Evolutionary conservation across 2,113 vertebrate species (phyloP).

Genomic region (Tinamus guttatus): DNA sequence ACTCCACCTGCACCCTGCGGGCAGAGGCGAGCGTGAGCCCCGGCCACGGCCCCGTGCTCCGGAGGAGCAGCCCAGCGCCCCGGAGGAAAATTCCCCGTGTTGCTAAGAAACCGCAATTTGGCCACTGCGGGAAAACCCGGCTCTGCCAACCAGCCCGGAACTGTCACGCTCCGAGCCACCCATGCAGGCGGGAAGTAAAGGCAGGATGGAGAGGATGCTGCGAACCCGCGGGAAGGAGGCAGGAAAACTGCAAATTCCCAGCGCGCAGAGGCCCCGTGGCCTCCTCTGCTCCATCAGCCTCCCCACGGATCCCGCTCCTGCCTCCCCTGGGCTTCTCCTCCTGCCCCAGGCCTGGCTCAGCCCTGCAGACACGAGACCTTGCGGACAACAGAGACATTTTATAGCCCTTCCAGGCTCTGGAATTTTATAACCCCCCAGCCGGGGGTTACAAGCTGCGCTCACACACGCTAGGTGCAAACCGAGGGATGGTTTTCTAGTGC

Average conservation of each 20-base stretch:
- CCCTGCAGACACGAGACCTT: too few species aligned
- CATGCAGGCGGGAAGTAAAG: too few species aligned
- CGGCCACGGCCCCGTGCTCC: too few species aligned
- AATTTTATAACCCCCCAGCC: not conserved
- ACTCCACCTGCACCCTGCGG: constrained; percentile 95
- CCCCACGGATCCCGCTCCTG: accelerated
- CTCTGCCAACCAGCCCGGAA: not conserved
- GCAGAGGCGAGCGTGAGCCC: not conserved
- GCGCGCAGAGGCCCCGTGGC: too few species aligned
- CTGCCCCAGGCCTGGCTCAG: not conserved
- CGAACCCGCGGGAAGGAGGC: too few species aligned
- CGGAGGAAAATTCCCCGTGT: constrained; percentile 41
- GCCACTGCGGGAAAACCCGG: constrained; percentile 28
- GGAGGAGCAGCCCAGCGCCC: not conserved
- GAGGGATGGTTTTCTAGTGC: not conserved
- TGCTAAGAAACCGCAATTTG: constrained; percentile 62
- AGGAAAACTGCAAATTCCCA: too few species aligned
- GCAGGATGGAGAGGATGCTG: not conserved
- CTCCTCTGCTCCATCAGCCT: not conserved
- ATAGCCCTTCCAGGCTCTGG: too few species aligned
- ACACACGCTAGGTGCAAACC: not conserved
- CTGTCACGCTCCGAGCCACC: not conserved
- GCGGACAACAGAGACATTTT: too few species aligned
- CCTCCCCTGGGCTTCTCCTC: not conserved
- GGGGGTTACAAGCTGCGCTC: accelerated